phyloP scores from a whole-genome alignment of 2,113 vertebrate species.

The Oceanodroma tethys region DNA sequence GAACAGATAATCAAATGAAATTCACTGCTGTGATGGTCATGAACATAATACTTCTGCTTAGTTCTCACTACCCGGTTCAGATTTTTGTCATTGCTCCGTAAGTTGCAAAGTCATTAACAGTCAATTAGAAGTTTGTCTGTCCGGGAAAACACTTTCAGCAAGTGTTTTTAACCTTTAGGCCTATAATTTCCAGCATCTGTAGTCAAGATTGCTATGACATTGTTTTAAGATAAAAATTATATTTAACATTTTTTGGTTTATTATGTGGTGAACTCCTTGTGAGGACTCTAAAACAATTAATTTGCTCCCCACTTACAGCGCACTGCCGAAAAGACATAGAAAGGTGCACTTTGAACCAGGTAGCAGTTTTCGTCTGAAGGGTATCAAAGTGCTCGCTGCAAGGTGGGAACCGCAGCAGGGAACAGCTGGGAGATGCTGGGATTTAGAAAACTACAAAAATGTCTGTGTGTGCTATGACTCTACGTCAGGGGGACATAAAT shows the following conservation, averaged over 20 bases:
- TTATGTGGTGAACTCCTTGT: fast-evolving
- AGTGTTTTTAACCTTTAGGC: neutral
- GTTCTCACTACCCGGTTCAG: neutral
- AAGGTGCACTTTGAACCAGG: neutral
- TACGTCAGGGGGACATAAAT: fast-evolving
- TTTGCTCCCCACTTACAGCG: fast-evolving
- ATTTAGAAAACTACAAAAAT: fast-evolving
- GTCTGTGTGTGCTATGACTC: neutral
- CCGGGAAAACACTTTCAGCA: neutral
- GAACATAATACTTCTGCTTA: fast-evolving
- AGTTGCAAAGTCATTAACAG: neutral
- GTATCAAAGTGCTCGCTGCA: fast-evolving
- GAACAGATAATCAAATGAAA: neutral
- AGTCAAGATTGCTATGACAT: neutral
- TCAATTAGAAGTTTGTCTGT: neutral
- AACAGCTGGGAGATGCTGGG: neutral
- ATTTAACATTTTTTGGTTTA: neutral
- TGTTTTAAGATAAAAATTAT: neutral
- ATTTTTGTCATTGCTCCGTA: neutral
- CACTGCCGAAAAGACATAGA: fast-evolving
- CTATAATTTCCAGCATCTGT: neutral
- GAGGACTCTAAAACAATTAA: neutral
- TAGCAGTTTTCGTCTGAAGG: neutral
- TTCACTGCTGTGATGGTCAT: neutral
- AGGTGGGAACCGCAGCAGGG: neutral